phyloP scores from a whole-genome alignment of 2,797 vertebrate species.

The Clarias pachynema region DNA sequence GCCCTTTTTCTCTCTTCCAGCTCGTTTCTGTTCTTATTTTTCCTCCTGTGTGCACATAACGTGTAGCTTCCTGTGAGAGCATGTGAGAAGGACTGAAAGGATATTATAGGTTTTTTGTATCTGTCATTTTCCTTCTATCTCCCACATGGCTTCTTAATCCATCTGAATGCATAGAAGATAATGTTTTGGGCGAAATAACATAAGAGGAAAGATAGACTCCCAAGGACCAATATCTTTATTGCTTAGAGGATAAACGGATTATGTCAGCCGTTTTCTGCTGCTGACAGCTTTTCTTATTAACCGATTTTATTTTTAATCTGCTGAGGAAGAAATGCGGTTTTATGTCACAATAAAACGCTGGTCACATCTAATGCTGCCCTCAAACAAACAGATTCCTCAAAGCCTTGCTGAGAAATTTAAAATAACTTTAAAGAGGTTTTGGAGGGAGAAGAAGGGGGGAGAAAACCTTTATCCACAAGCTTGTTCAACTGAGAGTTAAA shows the following conservation, averaged over 20 bases:
- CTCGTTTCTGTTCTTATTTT: constrained; percentile 18
- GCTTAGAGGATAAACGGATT: constrained; percentile 99
- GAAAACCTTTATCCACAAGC: constrained; percentile 93
- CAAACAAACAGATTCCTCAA: constrained; percentile 99
- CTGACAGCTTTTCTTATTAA: constrained; percentile 99
- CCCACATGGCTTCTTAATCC: constrained; percentile 99
- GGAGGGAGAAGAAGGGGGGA: constrained; percentile 78
- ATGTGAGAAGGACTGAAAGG: constrained; percentile 86
- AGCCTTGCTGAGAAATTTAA: constrained; percentile 99
- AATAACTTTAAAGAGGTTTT: constrained; percentile 99
- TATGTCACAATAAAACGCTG: constrained; percentile 99
- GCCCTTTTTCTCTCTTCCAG: constrained; percentile 12
- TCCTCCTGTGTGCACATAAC: constrained; percentile 59
- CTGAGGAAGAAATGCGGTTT: constrained; percentile 99
- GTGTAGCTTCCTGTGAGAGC: constrained; percentile 66
- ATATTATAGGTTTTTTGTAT: constrained; percentile 97
- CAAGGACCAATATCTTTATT: constrained; percentile 99
- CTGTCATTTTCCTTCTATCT: constrained; percentile 99
- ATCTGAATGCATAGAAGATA: constrained; percentile 99
- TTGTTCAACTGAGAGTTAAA: constrained; percentile 95
- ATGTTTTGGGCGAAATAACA: constrained; percentile 99
- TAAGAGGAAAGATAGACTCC: constrained; percentile 99
- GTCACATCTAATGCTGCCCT: constrained; percentile 99
- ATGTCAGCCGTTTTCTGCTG: constrained; percentile 99
- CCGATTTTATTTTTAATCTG: constrained; percentile 99